Evolutionary conservation across 1,140 invertebrate species (phyloP).

Genomic region (Tenebrio molitor): DNA sequence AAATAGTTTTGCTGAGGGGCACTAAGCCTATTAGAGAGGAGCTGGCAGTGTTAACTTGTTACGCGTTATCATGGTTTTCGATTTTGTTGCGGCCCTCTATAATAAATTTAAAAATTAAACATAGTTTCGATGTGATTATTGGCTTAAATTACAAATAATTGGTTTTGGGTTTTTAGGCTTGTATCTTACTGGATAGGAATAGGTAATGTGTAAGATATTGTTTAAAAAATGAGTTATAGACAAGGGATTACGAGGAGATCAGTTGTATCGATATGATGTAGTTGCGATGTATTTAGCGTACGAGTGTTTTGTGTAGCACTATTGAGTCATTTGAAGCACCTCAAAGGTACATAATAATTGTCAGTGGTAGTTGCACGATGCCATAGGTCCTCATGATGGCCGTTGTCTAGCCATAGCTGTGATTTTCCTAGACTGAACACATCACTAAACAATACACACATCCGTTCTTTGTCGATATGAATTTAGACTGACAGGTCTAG

Average conservation of each 20-base stretch:
- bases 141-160: constrained; percentile 49
- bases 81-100: constrained; percentile 51
- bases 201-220: constrained; percentile 54
- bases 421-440: constrained; percentile 63
- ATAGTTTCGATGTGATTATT: constrained; percentile 58
- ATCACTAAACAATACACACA: constrained; percentile 46
- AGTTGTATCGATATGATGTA: constrained; percentile 14
- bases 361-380: constrained; percentile 53
- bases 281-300: constrained; percentile 44
- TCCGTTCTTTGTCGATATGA: constrained; percentile 42
- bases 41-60: constrained; percentile 42
- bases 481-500: constrained; percentile 57
- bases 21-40: constrained; percentile 57
- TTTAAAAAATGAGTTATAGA: constrained; percentile 31
- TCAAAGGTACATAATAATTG: constrained; percentile 47
- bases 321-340: constrained; percentile 50
- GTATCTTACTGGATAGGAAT: constrained; percentile 48
- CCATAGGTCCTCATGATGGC: constrained; percentile 51
- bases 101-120: constrained; percentile 48
- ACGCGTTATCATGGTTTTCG: neutral
- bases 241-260: constrained; percentile 17
- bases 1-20: constrained; percentile 62
- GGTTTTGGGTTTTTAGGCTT: constrained; percentile 55
- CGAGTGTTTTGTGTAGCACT: constrained; percentile 51
- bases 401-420: constrained; percentile 61